These are phyloP conservation scores for Leucoraja erinaceus DNA, from an alignment of 2,113 vertebrate genomes.

Conservation along the genomic window DNA sequence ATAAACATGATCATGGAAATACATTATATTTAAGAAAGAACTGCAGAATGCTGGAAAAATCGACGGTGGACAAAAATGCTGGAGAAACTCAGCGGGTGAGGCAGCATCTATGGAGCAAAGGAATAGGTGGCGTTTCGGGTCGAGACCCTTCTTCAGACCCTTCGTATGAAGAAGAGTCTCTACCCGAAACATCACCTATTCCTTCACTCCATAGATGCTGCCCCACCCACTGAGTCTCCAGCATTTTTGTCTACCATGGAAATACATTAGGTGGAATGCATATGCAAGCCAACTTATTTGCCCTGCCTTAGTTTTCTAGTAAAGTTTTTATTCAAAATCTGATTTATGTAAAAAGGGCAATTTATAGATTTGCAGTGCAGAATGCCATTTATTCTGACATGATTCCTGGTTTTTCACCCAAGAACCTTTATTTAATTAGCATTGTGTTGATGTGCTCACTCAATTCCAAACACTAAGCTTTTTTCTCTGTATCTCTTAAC, in stretches of 20 bases:
- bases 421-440: slow-evolving; percentile 66
- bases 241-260: not conserved
- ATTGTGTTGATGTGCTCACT: slow-evolving; percentile 66
- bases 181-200: too few species aligned
- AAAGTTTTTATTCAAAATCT: not conserved
- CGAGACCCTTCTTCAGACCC: too few species aligned
- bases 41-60: too few species aligned
- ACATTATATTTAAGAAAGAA: too few species aligned
- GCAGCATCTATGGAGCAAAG: too few species aligned
- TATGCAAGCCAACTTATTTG: not conserved
- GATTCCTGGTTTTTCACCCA: not conserved
- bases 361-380: slow-evolving; percentile 22
- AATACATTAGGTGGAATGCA: not conserved
- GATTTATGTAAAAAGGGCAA: not conserved
- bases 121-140: too few species aligned
- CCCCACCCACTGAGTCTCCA: too few species aligned
- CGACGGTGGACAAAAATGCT: too few species aligned
- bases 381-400: slow-evolving; percentile 1
- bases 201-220: too few species aligned
- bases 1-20: too few species aligned
- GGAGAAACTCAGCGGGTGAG: too few species aligned
- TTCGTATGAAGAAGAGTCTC: too few species aligned
- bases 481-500: slow-evolving; percentile 74
- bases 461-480: slow-evolving; percentile 70
- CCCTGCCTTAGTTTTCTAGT: not conserved